Base-by-base conservation (phyloP, 2,113 vertebrate genomes). In the Apaloderma vittatum region DNA sequence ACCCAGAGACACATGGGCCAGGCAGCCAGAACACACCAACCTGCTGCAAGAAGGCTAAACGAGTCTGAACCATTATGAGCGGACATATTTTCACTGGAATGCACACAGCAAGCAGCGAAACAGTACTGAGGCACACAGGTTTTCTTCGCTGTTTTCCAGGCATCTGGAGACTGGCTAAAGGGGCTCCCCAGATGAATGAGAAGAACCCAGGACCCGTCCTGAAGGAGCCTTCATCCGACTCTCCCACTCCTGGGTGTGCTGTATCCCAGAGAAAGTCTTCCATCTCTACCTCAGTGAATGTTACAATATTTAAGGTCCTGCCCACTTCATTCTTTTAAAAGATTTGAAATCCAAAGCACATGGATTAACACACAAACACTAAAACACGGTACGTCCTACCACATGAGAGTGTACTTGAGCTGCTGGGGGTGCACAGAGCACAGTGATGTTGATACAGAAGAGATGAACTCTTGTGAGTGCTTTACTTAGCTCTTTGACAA, bases 211-310 rank as follows among this genome's bases (percentile, higher is more conserved):
- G 22, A 83, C 23, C 26, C 83, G n/a, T 11, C 18, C n/a, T 67
- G 52, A 85, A 67, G 12, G 21, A 0, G 1, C 32, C 13, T 54
- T 77, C 23, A 37, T 48, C 12, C 30, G 68, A 8, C 21, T 58
- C 23, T 75, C 71, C 45, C 11, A 52, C 8, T 2, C 13, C 9
- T 0, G 1, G 30, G 5, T 23, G 72, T 11, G 21, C 15, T 2
- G 2, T 43, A 71, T 32, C n/a, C n/a, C n/a, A 58, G 15, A 45
- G 43, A 84, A 70, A 63, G 58, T 51, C 55, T 45, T 75, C n/a
- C 40, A 83, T 63, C 19, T 27, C 21, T 54, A 51, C 5, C 8
- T 8, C 19, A 79, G 20, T 4, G 72, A 68, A 40, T 63, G 9
- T 34, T 80, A 8, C 3, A 83, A 58, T 36, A 68, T 37, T 74